These are phyloP conservation scores for Lophotriccus pileatus DNA, from an alignment of 2,797 vertebrate species.

Conservation along the genomic window DNA sequence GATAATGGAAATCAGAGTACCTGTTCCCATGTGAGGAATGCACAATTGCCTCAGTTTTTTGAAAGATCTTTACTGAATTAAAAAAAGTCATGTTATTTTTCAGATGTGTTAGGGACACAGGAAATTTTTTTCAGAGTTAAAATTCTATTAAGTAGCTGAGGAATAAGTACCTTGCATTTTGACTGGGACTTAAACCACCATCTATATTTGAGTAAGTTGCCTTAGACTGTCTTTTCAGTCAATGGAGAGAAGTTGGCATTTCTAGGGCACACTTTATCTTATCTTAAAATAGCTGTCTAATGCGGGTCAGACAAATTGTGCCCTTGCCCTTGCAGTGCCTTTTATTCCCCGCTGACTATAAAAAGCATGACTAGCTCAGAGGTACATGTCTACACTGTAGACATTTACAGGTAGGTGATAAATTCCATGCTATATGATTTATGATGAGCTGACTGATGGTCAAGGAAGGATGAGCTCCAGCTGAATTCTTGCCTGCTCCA, in stretches of 20 bases:
- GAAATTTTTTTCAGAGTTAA: not conserved
- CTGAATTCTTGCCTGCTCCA: not conserved
- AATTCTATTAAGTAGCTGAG: not conserved
- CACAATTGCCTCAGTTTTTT: not conserved
- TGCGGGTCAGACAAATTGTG: not conserved
- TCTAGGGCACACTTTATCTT: constrained; percentile 10
- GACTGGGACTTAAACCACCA: not conserved
- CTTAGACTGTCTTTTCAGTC: not conserved
- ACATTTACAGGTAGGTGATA: constrained; percentile 9
- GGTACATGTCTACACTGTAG: not conserved
- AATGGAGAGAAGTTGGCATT: not conserved
- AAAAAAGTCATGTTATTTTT: not conserved
- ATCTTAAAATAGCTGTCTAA: constrained; percentile 29
- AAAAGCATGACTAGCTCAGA: constrained; percentile 1
- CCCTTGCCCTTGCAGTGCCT: not conserved
- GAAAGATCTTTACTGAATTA: not conserved
- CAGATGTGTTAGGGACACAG: not conserved
- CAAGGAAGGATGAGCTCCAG: not conserved
- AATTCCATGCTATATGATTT: not conserved
- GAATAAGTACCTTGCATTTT: not conserved
- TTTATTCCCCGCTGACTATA: not conserved
- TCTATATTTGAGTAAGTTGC: not conserved
- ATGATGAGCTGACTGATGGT: not conserved
- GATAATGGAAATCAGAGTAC: not conserved
- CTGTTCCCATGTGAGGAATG: not conserved